A percentile compares a stretch with the other conserved stretches of the same genome.
phyloP scores from a whole-genome alignment of 1,140 invertebrate genomes.

The Drosophila tani region DNA sequence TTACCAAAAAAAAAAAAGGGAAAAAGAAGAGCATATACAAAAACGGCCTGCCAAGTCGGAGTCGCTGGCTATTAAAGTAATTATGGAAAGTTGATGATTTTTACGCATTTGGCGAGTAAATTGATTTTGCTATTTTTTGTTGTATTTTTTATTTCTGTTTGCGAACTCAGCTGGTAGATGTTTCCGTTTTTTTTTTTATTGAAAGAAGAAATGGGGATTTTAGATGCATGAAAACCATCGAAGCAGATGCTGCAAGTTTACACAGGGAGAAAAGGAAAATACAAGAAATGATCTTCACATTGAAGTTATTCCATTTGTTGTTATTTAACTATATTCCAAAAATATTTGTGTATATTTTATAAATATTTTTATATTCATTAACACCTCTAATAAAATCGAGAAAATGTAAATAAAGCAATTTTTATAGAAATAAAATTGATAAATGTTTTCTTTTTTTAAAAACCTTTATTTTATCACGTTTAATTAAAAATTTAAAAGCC shows the following conservation, averaged over 20 bases:
- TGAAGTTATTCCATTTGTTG: neutral
- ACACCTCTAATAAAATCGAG: too few species aligned
- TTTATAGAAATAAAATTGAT: too few species aligned
- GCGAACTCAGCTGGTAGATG: neutral
- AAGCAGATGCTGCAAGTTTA: neutral
- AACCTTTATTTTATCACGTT: too few species aligned
- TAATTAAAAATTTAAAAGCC: too few species aligned
- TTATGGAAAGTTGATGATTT: conserved; percentile 44
- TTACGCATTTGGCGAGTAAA: conserved; percentile 41
- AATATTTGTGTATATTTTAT: neutral
- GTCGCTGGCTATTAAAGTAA: conserved; percentile 21
- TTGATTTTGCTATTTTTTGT: conserved; percentile 29
- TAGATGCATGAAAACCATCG: conserved; percentile 4
- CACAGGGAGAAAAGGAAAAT: neutral
- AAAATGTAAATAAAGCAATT: too few species aligned
- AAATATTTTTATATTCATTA: too few species aligned
- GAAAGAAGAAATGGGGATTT: neutral
- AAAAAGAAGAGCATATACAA: conserved; percentile 9
- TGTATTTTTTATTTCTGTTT: conserved; percentile 3
- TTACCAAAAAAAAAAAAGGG: neutral
- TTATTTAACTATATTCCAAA: too few species aligned
- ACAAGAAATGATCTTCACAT: neutral
- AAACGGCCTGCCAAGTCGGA: neutral
- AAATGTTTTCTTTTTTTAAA: too few species aligned
- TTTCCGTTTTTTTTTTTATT: conserved; percentile 5